Conservation (phyloP, 2,888 invertebrate genomes). For the Apoderus coryli region DNA sequence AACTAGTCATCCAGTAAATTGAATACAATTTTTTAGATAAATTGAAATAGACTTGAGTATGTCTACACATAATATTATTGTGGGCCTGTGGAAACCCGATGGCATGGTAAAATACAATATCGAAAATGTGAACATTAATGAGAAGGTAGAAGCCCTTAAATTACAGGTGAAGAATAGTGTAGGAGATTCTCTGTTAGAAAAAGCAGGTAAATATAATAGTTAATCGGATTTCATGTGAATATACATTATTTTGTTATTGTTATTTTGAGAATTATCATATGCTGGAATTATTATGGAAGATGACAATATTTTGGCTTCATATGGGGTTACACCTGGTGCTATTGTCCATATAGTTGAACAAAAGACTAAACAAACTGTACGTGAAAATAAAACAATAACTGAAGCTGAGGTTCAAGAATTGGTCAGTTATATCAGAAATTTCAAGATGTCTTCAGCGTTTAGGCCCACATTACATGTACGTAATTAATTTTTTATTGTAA, state of each 20-base stretch:
- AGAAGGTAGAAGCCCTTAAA: constrained; percentile 44
- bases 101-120: constrained; percentile 40
- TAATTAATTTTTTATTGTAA: constrained; percentile 7
- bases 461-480: constrained; percentile 50
- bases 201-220: too few species aligned
- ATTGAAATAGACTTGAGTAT: too few species aligned
- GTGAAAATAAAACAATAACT: constrained; percentile 33
- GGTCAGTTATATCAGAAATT: constrained; percentile 45
- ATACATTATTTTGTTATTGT: constrained; percentile 4
- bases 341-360: constrained; percentile 42
- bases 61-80: too few species aligned
- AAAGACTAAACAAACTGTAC: constrained; percentile 26
- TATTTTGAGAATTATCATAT: constrained; percentile 46
- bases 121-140: constrained; percentile 45
- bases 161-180: constrained; percentile 11
- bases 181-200: constrained; percentile 6
- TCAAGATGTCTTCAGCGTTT: constrained; percentile 45
- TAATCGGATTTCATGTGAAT: too few species aligned
- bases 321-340: constrained; percentile 44
- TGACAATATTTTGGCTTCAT: constrained; percentile 42
- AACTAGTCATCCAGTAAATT: too few species aligned
- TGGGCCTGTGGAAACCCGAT: constrained; percentile 38
- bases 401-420: constrained; percentile 47
- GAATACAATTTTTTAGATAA: too few species aligned
- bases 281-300: constrained; percentile 57